These are phyloP conservation scores for Lucilia sericata DNA, from an alignment of 1,140 invertebrate genomes.

Conservation along the genomic window DNA sequence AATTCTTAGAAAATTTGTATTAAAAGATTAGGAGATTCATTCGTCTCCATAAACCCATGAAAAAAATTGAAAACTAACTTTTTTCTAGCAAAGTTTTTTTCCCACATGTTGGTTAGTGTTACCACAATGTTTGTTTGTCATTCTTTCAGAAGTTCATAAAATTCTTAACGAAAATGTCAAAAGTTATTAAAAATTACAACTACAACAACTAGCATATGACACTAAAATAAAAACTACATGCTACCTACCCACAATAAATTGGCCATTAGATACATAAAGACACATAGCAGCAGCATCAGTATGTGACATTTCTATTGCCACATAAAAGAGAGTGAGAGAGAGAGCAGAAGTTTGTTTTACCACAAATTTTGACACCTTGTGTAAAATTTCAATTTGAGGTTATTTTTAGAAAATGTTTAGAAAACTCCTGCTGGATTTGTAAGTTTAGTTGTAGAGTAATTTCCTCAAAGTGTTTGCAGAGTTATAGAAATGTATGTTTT, in stretches of 20 bases:
- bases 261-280: not conserved
- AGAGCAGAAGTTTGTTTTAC: not conserved
- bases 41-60: no score
- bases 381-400: conserved; percentile 1
- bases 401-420: not conserved
- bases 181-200: not conserved
- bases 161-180: not conserved
- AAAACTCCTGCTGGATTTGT: not conserved
- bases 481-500: not conserved
- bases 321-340: not conserved
- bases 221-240: not conserved
- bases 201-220: not conserved
- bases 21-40: no score
- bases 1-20: no score
- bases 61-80: no score
- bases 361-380: conserved; percentile 25
- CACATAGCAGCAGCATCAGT: not conserved
- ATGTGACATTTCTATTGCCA: not conserved
- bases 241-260: not conserved
- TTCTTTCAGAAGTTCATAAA: not conserved
- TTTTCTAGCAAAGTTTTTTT: no score
- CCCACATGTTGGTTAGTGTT: no score
- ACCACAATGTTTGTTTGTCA: not conserved
- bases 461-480: not conserved
- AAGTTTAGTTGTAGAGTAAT: no score